Percentiles rank a stretch among this genome's conserved stretches.
Conservation (phyloP, 2,113 vertebrate genomes). For the Passer montanus region DNA sequence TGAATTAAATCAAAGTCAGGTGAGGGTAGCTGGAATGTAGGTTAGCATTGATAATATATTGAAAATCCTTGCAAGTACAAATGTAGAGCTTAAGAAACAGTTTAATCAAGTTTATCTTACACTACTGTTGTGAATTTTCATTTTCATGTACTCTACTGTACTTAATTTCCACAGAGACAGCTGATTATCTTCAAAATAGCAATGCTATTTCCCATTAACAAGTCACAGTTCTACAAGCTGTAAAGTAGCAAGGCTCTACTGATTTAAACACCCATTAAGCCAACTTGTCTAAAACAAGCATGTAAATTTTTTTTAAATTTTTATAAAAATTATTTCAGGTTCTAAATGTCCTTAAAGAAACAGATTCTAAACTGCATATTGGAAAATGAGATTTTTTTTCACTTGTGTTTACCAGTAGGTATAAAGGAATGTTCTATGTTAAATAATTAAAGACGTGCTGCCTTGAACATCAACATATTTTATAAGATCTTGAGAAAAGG, state of each 20-base stretch:
- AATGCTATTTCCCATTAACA: neutral
- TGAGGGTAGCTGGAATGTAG: neutral
- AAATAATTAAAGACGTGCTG: neutral
- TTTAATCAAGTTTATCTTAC: neutral
- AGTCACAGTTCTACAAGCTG: neutral
- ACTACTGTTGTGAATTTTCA: neutral
- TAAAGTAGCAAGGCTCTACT: neutral
- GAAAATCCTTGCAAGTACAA: neutral
- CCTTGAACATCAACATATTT: neutral
- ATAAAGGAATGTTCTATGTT: neutral
- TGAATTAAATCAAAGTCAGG: neutral
- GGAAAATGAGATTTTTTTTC: neutral
- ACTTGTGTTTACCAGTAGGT: neutral
- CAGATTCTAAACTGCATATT: neutral
- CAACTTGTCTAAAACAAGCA: neutral
- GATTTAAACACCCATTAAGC: neutral
- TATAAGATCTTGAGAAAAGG: neutral
- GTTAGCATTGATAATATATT: neutral
- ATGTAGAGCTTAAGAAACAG: neutral
- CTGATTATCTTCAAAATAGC: neutral
- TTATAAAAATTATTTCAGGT: neutral
- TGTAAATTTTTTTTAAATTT: neutral
- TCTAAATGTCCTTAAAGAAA: neutral
- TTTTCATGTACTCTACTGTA: neutral
- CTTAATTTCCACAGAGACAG: neutral